Conservation (phyloP, 2,797 vertebrate genomes). For the Eulemur albifrons region DNA sequence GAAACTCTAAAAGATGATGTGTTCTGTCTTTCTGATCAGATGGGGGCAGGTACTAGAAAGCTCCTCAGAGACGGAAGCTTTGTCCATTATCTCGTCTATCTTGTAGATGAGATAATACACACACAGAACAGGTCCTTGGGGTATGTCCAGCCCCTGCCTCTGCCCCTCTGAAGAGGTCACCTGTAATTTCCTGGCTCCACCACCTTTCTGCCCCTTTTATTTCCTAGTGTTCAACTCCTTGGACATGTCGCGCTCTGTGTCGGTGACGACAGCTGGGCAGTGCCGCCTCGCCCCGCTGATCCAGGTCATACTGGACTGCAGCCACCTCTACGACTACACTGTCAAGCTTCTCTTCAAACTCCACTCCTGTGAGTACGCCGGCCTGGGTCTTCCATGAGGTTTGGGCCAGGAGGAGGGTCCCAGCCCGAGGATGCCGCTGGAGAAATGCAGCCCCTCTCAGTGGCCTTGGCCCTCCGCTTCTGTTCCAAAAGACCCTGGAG, state of each 20-base stretch:
- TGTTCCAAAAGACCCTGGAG: neutral
- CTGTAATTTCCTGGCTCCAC: neutral
- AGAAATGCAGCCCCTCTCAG: neutral
- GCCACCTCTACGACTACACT: constrained; percentile 97
- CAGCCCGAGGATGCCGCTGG: neutral
- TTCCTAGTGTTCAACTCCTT: constrained; percentile 94
- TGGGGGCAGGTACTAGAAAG: neutral
- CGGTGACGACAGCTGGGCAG: constrained; percentile 94
- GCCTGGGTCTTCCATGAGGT: fast-evolving
- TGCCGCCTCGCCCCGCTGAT: constrained; percentile 98
- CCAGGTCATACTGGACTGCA: constrained; percentile 96
- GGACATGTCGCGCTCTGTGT: constrained; percentile 97
- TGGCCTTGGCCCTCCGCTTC: neutral
- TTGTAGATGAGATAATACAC: fast-evolving
- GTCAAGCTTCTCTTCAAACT: constrained; percentile 99
- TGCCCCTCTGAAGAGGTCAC: neutral
- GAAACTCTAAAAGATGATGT: neutral
- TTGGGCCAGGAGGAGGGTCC: neutral
- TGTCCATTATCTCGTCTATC: too few relatives aligned
- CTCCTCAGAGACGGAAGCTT: neutral
- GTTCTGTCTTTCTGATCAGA: neutral
- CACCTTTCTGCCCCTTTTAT: neutral
- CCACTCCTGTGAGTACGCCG: constrained; percentile 94
- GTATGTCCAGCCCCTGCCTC: fast-evolving
- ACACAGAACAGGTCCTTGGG: neutral